Evolutionary conservation across 35 echinoderm and acorn worm genomes (phyloP), one percentile per base, ranked within the genome.

Genomic region (Amphiura filiformis): DNA sequence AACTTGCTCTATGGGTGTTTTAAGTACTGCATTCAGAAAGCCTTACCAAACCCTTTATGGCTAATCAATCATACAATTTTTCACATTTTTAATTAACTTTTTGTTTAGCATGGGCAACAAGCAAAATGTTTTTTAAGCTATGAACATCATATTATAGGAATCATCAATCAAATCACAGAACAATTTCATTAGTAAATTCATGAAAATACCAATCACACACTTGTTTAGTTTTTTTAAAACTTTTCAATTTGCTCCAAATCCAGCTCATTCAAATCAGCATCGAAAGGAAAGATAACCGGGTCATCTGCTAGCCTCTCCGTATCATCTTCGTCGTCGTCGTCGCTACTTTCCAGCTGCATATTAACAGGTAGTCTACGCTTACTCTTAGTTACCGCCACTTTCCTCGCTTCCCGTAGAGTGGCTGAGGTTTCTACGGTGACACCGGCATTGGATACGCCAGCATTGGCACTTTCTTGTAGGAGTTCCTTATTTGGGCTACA

Each of bases 161-260:
- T n/a, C n/a, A n/a, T n/a, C n/a, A n/a, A n/a, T n/a, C n/a, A n/a
- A n/a, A n/a, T n/a, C n/a, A n/a, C n/a, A n/a, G n/a, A n/a, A n/a
- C n/a, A n/a, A n/a, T n/a, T n/a, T n/a, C n/a, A n/a, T n/a, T n/a
- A n/a, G n/a, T n/a, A n/a, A n/a, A n/a, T n/a, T n/a, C n/a, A n/a
- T n/a, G n/a, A n/a, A n/a, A n/a, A n/a, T n/a, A n/a, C n/a, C n/a
- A n/a, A n/a, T n/a, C n/a, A n/a, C n/a, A n/a, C n/a, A n/a, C n/a
- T n/a, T n/a, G n/a, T n/a, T n/a, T n/a, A n/a, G n/a, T n/a, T 39
- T 42, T 52, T 76, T 92, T 86, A 96, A 76, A 89, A 87, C 64
- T 96, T 92, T 88, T 96, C 94, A 81, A 96, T 96, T 81, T 82
- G 90, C 65, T 96, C 94, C 32, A 96, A 81, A 41, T 96, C 94